Conservation (phyloP, 2,888 invertebrate species). For the Plebejus anna region DNA sequence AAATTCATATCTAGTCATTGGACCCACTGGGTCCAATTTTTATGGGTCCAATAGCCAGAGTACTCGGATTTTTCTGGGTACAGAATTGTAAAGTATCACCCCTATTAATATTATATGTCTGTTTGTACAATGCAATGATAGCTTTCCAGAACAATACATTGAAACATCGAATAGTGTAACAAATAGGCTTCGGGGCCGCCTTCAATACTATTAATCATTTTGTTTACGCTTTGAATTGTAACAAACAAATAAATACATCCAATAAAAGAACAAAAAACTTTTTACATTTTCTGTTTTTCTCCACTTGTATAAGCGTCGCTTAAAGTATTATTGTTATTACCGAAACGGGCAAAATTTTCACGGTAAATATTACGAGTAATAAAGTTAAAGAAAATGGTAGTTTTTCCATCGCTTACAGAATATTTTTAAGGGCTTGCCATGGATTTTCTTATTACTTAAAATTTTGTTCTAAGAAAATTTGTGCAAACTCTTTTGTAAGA, state of each 20-base stretch:
- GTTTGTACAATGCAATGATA: slow-evolving; percentile 19
- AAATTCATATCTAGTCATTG: no score
- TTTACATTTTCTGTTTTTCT: slow-evolving; percentile 24
- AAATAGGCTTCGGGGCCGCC: slow-evolving; percentile 19
- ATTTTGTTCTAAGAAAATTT: background rate
- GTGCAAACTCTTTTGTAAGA: no score
- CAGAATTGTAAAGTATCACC: background rate
- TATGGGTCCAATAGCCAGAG: no score
- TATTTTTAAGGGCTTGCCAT: background rate
- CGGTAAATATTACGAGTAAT: slow-evolving; percentile 9
- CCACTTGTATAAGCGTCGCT: background rate
- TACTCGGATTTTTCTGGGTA: background rate
- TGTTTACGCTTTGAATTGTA: slow-evolving; percentile 42
- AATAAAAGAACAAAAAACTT: slow-evolving; percentile 25
- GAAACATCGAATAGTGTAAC: slow-evolving; percentile 15
- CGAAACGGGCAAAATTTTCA: background rate
- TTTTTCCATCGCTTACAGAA: background rate
- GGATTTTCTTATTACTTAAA: background rate
- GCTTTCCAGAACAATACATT: slow-evolving; percentile 24
- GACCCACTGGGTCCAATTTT: no score
- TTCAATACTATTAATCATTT: slow-evolving; percentile 42
- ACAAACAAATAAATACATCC: slow-evolving; percentile 29
- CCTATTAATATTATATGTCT: background rate
- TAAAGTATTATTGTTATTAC: slow-evolving; percentile 25
- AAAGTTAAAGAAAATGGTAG: background rate